Evolutionary conservation across 2,113 vertebrate genomes (phyloP).

Genomic region (Gorsachius goisagi): DNA sequence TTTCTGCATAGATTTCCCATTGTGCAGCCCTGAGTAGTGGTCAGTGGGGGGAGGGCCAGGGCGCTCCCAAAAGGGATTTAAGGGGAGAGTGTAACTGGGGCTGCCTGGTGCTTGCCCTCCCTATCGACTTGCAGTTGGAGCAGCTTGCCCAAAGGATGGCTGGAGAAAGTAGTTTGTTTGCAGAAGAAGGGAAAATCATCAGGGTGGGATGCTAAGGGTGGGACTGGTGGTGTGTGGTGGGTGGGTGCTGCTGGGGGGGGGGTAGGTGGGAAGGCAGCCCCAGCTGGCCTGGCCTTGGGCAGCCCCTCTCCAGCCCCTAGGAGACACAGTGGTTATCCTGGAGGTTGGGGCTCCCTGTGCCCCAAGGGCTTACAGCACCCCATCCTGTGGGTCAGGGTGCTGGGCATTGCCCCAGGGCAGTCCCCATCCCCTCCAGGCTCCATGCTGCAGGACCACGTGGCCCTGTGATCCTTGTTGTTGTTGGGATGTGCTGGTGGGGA

Average conservation of each 20-base stretch:
- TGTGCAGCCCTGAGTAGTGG: neutral
- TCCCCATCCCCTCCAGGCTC: neutral
- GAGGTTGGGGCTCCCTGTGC: neutral
- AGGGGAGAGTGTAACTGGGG: neutral
- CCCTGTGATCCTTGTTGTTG: neutral
- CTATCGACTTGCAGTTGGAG: neutral
- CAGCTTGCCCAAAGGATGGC: neutral
- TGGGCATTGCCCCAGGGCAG: neutral
- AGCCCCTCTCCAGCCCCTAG: neutral
- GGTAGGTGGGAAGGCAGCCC: neutral
- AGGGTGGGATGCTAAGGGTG: neutral
- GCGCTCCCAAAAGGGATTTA: neutral
- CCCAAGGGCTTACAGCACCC: neutral
- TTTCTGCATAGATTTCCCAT: slow-evolving; percentile 36
- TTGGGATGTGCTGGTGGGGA: neutral
- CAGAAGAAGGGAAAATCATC: neutral
- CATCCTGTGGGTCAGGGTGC: neutral
- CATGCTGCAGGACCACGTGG: accelerated
- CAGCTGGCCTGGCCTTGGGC: too few relatives aligned
- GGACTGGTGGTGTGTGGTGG: neutral
- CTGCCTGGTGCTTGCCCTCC: neutral
- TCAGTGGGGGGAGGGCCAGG: neutral
- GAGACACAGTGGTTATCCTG: neutral
- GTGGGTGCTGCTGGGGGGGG: neutral
- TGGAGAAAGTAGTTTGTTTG: neutral